Conservation (phyloP, 2,113 vertebrate species). For the Marcusenius ussheri region DNA sequence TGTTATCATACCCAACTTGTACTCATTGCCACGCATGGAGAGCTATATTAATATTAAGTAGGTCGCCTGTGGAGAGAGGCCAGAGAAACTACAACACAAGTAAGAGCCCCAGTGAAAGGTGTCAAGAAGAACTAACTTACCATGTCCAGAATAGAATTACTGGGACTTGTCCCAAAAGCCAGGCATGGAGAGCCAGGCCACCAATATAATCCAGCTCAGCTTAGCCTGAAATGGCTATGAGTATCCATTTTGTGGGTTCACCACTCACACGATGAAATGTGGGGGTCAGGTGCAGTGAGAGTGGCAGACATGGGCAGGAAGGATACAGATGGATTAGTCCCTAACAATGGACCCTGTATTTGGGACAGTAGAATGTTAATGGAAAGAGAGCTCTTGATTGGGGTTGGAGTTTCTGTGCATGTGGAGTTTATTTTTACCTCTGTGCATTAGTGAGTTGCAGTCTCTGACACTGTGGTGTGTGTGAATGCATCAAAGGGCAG, state of each 20-base stretch:
- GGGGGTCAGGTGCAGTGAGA: neutral
- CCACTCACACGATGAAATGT: neutral
- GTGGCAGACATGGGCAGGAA: neutral
- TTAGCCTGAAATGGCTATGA: neutral
- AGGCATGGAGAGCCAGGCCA: neutral
- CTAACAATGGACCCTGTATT: neutral
- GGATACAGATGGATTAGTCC: neutral
- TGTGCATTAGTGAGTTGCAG: too few relatives aligned
- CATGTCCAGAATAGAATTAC: neutral
- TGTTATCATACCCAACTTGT: too few relatives aligned
- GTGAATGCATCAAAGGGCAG: neutral
- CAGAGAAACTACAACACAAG: too few relatives aligned
- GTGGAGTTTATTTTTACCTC: neutral
- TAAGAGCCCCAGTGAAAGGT: neutral
- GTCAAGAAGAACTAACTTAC: neutral
- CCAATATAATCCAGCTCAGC: neutral
- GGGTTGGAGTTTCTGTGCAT: neutral
- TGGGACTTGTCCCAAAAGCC: neutral
- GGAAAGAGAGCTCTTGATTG: neutral
- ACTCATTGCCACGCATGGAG: too few relatives aligned
- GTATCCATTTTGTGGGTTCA: neutral
- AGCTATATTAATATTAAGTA: too few relatives aligned
- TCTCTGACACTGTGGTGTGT: neutral
- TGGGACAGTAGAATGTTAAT: neutral
- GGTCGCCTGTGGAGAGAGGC: too few relatives aligned